A percentile compares a stretch with the other conserved stretches of the same genome.
These are phyloP conservation scores for Okamejei kenojei DNA, from an alignment of 2,797 vertebrate species.

Conservation along the genomic window DNA sequence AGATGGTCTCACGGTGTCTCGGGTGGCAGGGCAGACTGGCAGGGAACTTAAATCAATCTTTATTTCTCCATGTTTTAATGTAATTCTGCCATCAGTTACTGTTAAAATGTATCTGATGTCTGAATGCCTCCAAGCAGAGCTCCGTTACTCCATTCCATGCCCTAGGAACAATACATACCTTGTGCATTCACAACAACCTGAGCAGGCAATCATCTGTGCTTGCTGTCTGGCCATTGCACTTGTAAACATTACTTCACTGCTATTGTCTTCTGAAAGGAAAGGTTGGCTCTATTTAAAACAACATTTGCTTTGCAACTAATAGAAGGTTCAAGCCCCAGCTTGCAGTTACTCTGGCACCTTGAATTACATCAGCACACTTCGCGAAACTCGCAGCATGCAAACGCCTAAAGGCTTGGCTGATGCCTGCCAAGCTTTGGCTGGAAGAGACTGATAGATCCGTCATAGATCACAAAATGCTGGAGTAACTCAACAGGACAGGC, in stretches of 20 bases:
- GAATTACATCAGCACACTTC: slow-evolving; percentile 5
- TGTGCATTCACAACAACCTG: neutral
- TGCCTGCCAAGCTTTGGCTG: slow-evolving; percentile 19
- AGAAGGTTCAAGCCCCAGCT: neutral
- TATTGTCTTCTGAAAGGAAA: neutral
- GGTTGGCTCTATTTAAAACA: neutral
- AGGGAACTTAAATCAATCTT: slow-evolving; percentile 7
- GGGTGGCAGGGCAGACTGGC: neutral
- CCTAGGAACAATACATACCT: neutral
- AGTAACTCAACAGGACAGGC: too few relatives aligned
- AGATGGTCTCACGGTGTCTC: neutral
- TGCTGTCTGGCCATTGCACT: neutral
- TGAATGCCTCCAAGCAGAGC: slow-evolving; percentile 19
- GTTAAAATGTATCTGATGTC: slow-evolving; percentile 22
- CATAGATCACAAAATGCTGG: too few relatives aligned
- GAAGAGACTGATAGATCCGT: neutral
- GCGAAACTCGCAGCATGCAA: neutral
- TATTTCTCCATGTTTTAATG: slow-evolving; percentile 15
- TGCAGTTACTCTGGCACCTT: neutral
- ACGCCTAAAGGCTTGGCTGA: neutral
- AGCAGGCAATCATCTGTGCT: neutral
- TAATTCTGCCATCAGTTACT: neutral
- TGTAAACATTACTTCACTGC: neutral
- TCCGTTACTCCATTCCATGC: neutral
- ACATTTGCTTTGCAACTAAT: neutral